Evolutionary conservation across 2,888 invertebrate species (phyloP), one percentile per base, ranked within the genome.

Genomic region (Gymnosoma rotundatum): DNA sequence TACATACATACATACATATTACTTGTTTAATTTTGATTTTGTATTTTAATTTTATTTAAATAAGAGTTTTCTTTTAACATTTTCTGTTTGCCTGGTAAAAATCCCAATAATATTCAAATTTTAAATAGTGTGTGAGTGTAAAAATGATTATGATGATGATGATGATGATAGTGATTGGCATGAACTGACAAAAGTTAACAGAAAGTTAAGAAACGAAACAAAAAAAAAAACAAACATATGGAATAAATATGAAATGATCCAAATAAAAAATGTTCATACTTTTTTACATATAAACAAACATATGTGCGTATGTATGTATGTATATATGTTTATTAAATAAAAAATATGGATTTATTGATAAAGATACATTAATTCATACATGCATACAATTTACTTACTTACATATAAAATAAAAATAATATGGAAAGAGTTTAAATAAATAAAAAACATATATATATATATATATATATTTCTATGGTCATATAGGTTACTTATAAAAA

Each of bases 91-190:
- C 79, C 74, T 70, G 66, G 50, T 67, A 66, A 4, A 64, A 52
- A 38, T 61, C 25, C 52, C 58, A 79, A 75, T 58, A 79, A 75
- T 83, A 83, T 83, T 83, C 66, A 79, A 83, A 83, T 79, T 75
- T 83, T 16, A 36, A 78, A 82, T 45, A 45, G 2, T 42, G 14
- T 36, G 14, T 36, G 21, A 56, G 21, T 45, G 52, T 66, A 61
- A 36, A 6, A 56, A 12, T 21, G 18, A 50, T 1, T 10, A 32
- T 2, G n/a, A 60, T 60, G 8, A 48, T n/a, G 18, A 32, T 36
- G 25, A 25, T 32, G 42, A 45, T 21, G 48, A 25, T 8, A 9
- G 25, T 14, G 7, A 32, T 32, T 32, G 32, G 32, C 32, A 32
- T 32, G 6, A 32, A 32, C 32, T 7, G 32, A 8, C 32, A 8